phyloP scores from a whole-genome alignment of 2,797 vertebrate genomes.

The Acrossocheilus wenchowensis region DNA sequence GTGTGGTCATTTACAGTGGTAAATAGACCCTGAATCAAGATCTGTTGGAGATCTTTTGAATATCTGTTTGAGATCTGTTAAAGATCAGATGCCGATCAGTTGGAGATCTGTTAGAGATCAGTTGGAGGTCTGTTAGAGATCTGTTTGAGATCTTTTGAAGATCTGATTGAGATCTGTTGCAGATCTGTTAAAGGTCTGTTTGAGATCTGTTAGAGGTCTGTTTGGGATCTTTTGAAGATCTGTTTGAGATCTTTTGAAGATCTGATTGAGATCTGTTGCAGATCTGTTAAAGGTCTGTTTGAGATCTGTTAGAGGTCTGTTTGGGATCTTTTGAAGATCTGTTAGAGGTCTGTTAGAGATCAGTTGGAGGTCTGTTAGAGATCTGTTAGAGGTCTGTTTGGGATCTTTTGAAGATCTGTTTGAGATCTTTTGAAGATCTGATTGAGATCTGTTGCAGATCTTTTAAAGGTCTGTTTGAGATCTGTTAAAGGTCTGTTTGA shows the following conservation, averaged over 20 bases:
- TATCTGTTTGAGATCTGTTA: neutral
- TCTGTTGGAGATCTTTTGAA: too few species aligned
- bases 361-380: fast-evolving
- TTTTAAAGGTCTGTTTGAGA: too few species aligned
- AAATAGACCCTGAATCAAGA: neutral
- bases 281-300: neutral
- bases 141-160: neutral
- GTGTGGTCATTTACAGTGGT: neutral
- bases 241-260: neutral
- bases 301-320: too few species aligned
- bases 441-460: too few species aligned
- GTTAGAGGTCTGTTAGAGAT: neutral
- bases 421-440: too few species aligned
- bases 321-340: fast-evolving
- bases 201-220: neutral
- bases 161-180: neutral
- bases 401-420: too few species aligned
- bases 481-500: too few species aligned
- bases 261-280: too few species aligned
- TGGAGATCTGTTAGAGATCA: too few species aligned
- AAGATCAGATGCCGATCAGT: too few species aligned
- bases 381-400: neutral
- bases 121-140: too few species aligned
- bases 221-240: neutral
- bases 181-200: too few species aligned